Percentiles rank a stretch among this genome's conserved stretches.
phyloP scores from a whole-genome alignment of 2,888 invertebrate genomes.

The Glomeris marginata region DNA sequence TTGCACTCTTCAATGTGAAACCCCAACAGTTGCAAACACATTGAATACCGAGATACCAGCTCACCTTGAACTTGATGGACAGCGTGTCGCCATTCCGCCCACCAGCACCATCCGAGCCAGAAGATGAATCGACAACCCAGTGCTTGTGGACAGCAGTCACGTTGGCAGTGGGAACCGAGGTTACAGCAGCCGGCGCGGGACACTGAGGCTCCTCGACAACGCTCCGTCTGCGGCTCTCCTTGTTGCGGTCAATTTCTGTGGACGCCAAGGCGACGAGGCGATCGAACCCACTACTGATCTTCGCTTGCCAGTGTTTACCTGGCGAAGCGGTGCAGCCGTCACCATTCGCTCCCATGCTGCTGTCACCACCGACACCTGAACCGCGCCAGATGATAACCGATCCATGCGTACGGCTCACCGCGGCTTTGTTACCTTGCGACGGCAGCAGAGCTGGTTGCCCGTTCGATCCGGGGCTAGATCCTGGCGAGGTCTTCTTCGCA shows the following conservation, averaged over 20 bases:
- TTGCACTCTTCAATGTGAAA: no score
- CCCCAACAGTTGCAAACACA: no score
- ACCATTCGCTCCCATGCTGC: background rate
- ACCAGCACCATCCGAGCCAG: constrained; percentile 10
- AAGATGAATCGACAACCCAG: constrained; percentile 15
- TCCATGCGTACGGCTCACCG: background rate
- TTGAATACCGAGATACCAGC: background rate
- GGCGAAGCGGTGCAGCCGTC: constrained; percentile 11
- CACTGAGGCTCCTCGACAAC: constrained; percentile 8
- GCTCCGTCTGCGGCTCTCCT: constrained; percentile 11
- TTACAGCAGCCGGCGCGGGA: background rate
- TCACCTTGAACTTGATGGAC: constrained; percentile 16
- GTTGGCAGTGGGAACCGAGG: background rate
- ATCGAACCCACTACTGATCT: constrained; percentile 85
- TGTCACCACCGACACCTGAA: constrained; percentile 1
- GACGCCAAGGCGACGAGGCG: constrained; percentile 84
- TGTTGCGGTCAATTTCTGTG: constrained; percentile 54
- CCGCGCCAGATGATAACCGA: constrained; percentile 1
- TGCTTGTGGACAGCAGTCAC: constrained; percentile 12
- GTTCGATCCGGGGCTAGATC: no score
- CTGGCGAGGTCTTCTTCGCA: background rate
- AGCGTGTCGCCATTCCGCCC: constrained; percentile 13
- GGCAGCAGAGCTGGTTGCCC: background rate
- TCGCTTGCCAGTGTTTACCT: constrained; percentile 57
- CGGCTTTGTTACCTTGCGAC: no score